phyloP scores from a whole-genome alignment of 2,797 vertebrate genomes.

The Gymnocypris eckloni region DNA sequence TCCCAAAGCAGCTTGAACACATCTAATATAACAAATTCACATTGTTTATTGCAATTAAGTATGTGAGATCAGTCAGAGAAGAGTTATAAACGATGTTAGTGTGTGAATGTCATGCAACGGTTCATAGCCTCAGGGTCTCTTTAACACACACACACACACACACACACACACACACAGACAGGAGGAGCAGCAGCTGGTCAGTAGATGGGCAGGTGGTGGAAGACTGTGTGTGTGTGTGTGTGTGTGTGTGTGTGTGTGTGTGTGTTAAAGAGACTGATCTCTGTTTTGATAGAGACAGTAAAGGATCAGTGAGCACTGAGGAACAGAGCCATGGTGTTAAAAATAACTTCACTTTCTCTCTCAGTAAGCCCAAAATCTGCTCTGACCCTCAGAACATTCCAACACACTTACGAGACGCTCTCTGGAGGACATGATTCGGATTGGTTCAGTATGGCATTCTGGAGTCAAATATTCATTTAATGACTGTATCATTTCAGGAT shows the following conservation, averaged over 20 bases:
- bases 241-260: slow-evolving; percentile 17
- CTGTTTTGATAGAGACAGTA: slow-evolving; percentile 39
- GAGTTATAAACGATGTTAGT: not conserved
- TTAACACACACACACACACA: not conserved
- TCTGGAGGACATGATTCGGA: slow-evolving; percentile 13
- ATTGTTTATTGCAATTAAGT: not conserved
- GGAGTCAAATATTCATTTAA: not conserved
- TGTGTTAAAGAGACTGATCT: too few relatives aligned
- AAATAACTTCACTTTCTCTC: slow-evolving; percentile 44
- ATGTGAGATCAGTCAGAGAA: not conserved
- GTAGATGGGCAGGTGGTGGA: slow-evolving; percentile 34
- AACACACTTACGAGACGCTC: not conserved
- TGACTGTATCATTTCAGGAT: not conserved
- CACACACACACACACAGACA: not conserved
- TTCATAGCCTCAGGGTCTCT: slow-evolving; percentile 10
- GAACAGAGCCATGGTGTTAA: slow-evolving; percentile 33
- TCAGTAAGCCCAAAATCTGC: slow-evolving; percentile 22
- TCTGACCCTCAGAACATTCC: slow-evolving; percentile 6
- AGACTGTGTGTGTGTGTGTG: not conserved
- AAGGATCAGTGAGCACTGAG: slow-evolving; percentile 45
- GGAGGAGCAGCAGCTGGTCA: slow-evolving; percentile 51
- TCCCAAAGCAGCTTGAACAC: slow-evolving; percentile 6
- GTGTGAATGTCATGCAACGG: not conserved
- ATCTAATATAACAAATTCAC: not conserved
- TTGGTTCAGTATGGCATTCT: not conserved